Percentiles rank a stretch among this genome's conserved stretches.
These are phyloP conservation scores for Hypercompe scribonia DNA, from an alignment of 2,888 invertebrate species.

Conservation along the genomic window DNA sequence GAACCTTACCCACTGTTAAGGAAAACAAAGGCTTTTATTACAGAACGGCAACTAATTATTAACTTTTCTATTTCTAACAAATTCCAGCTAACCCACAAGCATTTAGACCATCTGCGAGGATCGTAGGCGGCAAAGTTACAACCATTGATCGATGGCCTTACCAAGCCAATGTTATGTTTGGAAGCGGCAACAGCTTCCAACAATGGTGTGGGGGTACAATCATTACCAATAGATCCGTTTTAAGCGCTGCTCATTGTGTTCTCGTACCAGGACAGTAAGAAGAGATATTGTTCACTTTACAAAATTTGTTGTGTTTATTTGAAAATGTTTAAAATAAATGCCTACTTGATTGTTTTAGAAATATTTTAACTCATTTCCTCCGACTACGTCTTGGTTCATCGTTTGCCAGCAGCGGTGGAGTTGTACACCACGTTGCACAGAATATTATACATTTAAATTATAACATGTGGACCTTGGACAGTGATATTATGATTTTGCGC, in stretches of 20 bases:
- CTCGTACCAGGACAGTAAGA: constrained; percentile 40
- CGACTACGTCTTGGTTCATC: constrained; percentile 52
- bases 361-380: too few relatives aligned
- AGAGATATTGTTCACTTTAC: too few relatives aligned
- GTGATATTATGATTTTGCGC: background rate
- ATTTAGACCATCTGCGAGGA: too few relatives aligned
- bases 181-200: too few relatives aligned
- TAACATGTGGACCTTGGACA: constrained; percentile 31
- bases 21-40: too few relatives aligned
- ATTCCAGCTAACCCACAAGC: too few relatives aligned
- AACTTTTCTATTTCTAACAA: too few relatives aligned
- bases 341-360: background rate
- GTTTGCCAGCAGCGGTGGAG: constrained; percentile 54
- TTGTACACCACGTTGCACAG: constrained; percentile 31
- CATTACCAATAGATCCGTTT: constrained; percentile 23
- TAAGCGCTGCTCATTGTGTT: constrained; percentile 59
- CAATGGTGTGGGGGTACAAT: too few relatives aligned
- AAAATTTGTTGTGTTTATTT: background rate
- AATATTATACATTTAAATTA: constrained; percentile 52
- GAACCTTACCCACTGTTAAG: too few relatives aligned
- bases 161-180: too few relatives aligned
- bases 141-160: constrained; percentile 29
- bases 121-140: too few relatives aligned
- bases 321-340: constrained; percentile 11
- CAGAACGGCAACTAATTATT: too few relatives aligned